Percentiles rank a stretch among this genome's conserved stretches.
phyloP scores from a whole-genome alignment of 2,113 vertebrate genomes.

The Noturus placidus region DNA sequence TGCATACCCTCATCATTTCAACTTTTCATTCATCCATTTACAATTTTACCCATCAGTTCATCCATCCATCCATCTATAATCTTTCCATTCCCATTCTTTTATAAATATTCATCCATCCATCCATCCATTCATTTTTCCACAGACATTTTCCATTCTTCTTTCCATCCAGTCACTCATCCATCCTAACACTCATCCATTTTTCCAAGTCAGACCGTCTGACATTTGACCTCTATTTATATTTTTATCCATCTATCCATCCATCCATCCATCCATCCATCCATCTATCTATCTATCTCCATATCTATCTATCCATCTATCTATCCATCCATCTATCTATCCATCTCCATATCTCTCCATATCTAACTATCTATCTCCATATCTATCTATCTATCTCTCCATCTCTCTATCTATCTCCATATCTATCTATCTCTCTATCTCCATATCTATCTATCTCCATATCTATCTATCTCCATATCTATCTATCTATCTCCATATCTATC shows the following conservation, averaged over 20 bases:
- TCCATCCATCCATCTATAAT: not conserved
- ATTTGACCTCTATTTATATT: not conserved
- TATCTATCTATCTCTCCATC: too few relatives aligned
- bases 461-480: too few relatives aligned
- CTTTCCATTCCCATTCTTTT: too few relatives aligned
- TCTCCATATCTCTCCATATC: too few relatives aligned
- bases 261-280: not conserved
- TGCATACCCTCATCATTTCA: too few relatives aligned
- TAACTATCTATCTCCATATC: too few relatives aligned
- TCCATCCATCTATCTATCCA: not conserved
- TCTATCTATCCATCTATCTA: not conserved
- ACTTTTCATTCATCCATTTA: not conserved
- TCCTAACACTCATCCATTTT: too few relatives aligned
- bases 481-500: too few relatives aligned
- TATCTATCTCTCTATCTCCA: too few relatives aligned
- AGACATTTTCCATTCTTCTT: not conserved
- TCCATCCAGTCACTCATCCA: not conserved
- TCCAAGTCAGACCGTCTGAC: not conserved
- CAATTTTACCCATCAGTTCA: not conserved
- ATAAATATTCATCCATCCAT: too few relatives aligned
- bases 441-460: too few relatives aligned
- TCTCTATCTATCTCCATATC: too few relatives aligned
- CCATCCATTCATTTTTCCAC: not conserved
- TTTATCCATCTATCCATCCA: not conserved
- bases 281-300: not conserved